These are phyloP conservation scores for Macroteleia sp. DNA, from an alignment of 2,888 invertebrate species.

Conservation along the genomic window DNA sequence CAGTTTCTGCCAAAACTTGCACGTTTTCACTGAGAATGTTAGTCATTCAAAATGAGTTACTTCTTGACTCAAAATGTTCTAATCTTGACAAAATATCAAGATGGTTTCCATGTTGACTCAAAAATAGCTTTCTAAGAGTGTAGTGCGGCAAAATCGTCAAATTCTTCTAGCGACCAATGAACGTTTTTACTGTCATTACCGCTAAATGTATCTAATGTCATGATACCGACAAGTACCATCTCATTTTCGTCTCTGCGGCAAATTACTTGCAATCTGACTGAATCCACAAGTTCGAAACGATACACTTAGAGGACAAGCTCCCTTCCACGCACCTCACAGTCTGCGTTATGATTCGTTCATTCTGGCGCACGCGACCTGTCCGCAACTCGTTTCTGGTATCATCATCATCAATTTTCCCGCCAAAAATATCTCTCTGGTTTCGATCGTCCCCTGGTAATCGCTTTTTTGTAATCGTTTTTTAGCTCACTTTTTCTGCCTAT, in stretches of 20 bases:
- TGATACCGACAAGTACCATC: too few relatives aligned
- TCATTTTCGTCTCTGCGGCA: too few relatives aligned
- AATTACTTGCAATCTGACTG: not conserved
- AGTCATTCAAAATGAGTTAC: too few relatives aligned
- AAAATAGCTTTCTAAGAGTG: too few relatives aligned
- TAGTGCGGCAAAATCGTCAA: constrained; percentile 61
- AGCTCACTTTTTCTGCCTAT: constrained; percentile 1
- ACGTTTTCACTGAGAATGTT: too few relatives aligned
- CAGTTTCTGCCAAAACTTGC: too few relatives aligned
- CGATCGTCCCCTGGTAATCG: not conserved
- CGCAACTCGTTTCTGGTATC: not conserved
- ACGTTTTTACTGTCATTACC: too few relatives aligned
- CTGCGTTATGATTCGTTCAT: not conserved
- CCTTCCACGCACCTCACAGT: not conserved
- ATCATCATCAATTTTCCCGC: not conserved
- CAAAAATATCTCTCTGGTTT: not conserved
- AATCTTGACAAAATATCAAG: too few relatives aligned
- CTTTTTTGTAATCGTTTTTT: not conserved
- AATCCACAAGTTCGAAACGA: not conserved
- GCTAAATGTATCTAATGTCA: too few relatives aligned
- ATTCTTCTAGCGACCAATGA: constrained; percentile 57
- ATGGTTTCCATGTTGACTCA: too few relatives aligned
- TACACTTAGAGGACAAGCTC: not conserved
- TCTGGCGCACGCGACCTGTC: not conserved
- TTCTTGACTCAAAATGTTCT: too few relatives aligned